Conservation (phyloP, 2,888 invertebrate genomes). For the Rosalia funebris region DNA sequence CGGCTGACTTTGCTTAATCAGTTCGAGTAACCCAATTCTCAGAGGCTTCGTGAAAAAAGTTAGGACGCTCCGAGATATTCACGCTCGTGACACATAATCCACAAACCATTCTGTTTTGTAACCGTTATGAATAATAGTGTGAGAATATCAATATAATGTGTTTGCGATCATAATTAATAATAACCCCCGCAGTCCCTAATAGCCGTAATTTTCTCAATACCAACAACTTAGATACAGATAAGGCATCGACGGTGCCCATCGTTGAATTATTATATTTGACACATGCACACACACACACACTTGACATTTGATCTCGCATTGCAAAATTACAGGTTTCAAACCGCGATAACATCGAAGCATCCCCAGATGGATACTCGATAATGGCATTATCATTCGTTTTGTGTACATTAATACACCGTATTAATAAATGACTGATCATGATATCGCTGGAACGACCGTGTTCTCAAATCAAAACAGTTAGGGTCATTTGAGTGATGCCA, state of each 20-base stretch:
- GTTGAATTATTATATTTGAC: slow-evolving; percentile 10
- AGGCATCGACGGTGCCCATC: not conserved
- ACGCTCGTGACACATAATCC: slow-evolving; percentile 19
- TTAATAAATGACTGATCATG: slow-evolving; percentile 2
- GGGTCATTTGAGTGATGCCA: slow-evolving; percentile 3
- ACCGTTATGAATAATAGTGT: slow-evolving; percentile 26
- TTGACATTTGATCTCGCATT: slow-evolving; percentile 15
- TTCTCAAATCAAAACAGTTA: slow-evolving; percentile 16
- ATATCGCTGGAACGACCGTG: not conserved
- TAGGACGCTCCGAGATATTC: slow-evolving; percentile 19
- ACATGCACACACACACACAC: slow-evolving; percentile 20
- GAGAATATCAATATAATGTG: slow-evolving; percentile 17
- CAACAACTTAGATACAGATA: slow-evolving; percentile 14
- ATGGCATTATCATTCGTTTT: slow-evolving; percentile 17
- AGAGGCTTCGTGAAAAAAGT: slow-evolving; percentile 10
- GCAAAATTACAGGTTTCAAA: slow-evolving; percentile 13
- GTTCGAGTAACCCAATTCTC: slow-evolving; percentile 19
- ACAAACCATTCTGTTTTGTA: not conserved
- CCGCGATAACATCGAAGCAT: not conserved
- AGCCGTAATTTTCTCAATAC: slow-evolving; percentile 9
- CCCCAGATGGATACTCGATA: slow-evolving; percentile 3
- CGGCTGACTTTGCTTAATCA: not conserved
- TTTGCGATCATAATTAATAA: slow-evolving; percentile 17
- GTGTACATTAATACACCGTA: slow-evolving; percentile 10
- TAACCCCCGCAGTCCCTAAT: slow-evolving; percentile 2